A percentile compares a stretch with the other conserved stretches of the same genome.
Evolutionary conservation across 2,888 invertebrate genomes (phyloP).

Genomic region (Antheraea assamensis): DNA sequence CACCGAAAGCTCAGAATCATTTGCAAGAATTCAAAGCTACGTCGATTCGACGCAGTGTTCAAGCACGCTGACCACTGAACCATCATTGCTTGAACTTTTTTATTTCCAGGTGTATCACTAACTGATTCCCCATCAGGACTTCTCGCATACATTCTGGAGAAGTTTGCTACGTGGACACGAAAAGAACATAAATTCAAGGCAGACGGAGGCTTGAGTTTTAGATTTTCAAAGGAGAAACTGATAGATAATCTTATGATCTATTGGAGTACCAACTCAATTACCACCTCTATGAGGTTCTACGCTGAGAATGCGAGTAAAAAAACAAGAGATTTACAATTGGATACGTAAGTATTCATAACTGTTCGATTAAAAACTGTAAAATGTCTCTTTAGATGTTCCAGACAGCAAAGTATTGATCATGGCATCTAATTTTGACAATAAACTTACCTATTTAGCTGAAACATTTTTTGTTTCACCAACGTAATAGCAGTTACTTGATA

Average conservation of each 20-base stretch:
- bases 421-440: too few relatives aligned
- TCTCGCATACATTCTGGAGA: constrained; percentile 92
- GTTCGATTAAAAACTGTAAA: background rate
- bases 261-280: constrained; percentile 89
- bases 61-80: too few relatives aligned
- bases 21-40: too few relatives aligned
- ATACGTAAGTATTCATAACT: constrained; percentile 58
- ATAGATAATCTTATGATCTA: constrained; percentile 93
- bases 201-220: constrained; percentile 86
- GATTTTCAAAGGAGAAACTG: constrained; percentile 86
- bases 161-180: constrained; percentile 91
- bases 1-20: too few relatives aligned
- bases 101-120: constrained; percentile 64
- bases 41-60: too few relatives aligned
- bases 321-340: constrained; percentile 45
- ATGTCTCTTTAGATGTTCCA: background rate
- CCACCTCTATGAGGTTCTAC: constrained; percentile 88
- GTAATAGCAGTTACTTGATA: too few relatives aligned
- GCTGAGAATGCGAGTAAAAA: constrained; percentile 81
- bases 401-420: too few relatives aligned
- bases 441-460: too few relatives aligned
- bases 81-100: too few relatives aligned
- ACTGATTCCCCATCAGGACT: constrained; percentile 90
- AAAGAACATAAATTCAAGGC: constrained; percentile 59
- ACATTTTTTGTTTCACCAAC: too few relatives aligned